Percentiles rank a stretch among this genome's conserved stretches.
Conservation (phyloP, 2,113 vertebrate species). For the Sialia sialis region DNA sequence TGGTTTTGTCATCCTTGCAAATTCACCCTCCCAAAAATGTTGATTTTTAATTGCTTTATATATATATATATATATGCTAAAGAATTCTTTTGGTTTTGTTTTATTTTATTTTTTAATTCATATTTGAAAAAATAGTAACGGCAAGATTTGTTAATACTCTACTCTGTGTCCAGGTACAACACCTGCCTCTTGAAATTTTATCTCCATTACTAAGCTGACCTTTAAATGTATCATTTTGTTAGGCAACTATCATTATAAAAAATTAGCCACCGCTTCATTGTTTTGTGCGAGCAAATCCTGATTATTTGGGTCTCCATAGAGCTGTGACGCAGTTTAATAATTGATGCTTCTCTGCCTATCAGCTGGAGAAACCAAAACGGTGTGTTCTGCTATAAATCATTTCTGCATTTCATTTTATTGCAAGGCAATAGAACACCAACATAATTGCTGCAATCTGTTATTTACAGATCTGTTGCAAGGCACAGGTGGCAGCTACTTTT, state of each 20-base stretch:
- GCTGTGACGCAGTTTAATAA: conserved; percentile 50
- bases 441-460: conserved; percentile 70
- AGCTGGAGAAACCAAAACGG: conserved; percentile 43
- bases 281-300: conserved; percentile 54
- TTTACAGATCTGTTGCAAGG: conserved; percentile 55
- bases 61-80: background rate
- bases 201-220: conserved; percentile 52
- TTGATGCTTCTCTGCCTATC: conserved; percentile 62
- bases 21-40: background rate
- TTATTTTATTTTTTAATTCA: background rate
- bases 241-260: conserved; percentile 54
- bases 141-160: background rate
- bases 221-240: conserved; percentile 59
- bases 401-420: conserved; percentile 64
- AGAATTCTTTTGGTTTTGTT: background rate
- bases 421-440: conserved; percentile 25
- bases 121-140: background rate
- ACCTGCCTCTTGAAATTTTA: conserved; percentile 1
- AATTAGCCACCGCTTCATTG: conserved; percentile 64
- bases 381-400: conserved; percentile 61
- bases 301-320: conserved; percentile 41
- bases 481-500: conserved; percentile 46
- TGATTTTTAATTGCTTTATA: background rate
- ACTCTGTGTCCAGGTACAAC: background rate
- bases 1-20: background rate